A percentile compares a stretch with the other conserved stretches of the same genome.
phyloP scores from a whole-genome alignment of 53 echinoderm and acorn worm species.

The Luidia sarsii region DNA sequence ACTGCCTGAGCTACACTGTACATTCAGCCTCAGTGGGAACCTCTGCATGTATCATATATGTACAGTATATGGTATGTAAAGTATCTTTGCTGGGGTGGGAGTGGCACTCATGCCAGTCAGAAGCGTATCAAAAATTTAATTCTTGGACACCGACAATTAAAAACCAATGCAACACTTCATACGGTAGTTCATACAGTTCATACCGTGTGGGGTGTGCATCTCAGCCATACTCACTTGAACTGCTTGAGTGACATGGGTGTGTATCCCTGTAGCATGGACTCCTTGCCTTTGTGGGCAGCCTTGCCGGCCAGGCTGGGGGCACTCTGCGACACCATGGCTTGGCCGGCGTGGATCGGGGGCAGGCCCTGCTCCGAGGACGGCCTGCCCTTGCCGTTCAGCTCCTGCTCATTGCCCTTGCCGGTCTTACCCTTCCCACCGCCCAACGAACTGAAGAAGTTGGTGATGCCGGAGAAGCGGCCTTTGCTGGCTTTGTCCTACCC shows the following conservation, averaged over 20 bases:
- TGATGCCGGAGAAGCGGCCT: conserved; percentile 62
- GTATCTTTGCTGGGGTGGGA: too few species aligned
- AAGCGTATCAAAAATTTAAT: too few species aligned
- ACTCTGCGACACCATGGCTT: conserved; percentile 80
- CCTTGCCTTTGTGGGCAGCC: conserved; percentile 11
- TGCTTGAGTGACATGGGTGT: conserved; percentile 72
- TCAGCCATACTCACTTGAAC: conserved; percentile 71
- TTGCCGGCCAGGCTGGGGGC: conserved; percentile 43
- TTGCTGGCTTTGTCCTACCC: conserved; percentile 44
- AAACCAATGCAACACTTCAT: too few species aligned
- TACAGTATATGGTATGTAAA: too few species aligned
- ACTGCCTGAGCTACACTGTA: too few species aligned
- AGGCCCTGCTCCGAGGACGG: conserved; percentile 57
- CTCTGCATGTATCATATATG: too few species aligned
- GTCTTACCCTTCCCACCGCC: conserved; percentile 62
- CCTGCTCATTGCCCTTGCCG: conserved; percentile 52
- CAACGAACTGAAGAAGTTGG: conserved; percentile 69
- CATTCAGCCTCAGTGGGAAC: too few species aligned
- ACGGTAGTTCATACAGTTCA: too few species aligned
- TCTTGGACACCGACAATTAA: too few species aligned
- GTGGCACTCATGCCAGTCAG: too few species aligned
- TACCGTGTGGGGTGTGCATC: too few species aligned
- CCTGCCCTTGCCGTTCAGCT: conserved; percentile 47
- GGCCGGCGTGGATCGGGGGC: conserved; percentile 81
- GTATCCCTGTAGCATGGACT: conserved; percentile 49